Evolutionary conservation across 2,888 invertebrate genomes (phyloP), one percentile per base, ranked within the genome.

Genomic region (Thereva unica): DNA sequence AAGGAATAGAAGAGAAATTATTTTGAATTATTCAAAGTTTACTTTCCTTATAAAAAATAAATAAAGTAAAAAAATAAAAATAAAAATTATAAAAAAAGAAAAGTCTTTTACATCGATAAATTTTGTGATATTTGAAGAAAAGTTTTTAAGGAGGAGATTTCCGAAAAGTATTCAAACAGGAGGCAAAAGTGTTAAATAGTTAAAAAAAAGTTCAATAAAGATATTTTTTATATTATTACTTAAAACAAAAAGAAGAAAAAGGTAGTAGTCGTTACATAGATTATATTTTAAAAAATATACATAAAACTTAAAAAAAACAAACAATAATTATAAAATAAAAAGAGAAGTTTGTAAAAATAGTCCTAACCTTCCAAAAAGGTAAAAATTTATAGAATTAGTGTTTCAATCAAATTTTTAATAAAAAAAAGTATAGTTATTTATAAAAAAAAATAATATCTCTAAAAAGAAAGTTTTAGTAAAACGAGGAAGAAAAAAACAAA

Each of bases 61-160:
- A 49, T 12, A 49, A 49, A 53, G 3, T 12, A 57, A 45, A 41
- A 55, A 55, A 64, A 52, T 8, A 68, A 68, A 50, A 45, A 55
- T 44, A 23, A 57, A 45, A 54, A 38, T 55, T 56, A n/a, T 66
- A 41, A 56, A 42, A n/a, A 57, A 41, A 35, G 49, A 5, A 38
- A 44, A 35, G 63, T 67, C 67, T 67, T 67, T 65, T 68, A 71
- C 71, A 71, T 71, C 71, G 71, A 71, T 69, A 65, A 68, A 71
- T 69, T 71, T 70, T 71, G 71, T 71, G 71, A 71, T 71, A 71
- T 70, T 52, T 67, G 38, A 53, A 61, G 49, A 40, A 63, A 66
- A 57, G 57, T 47, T 49, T 67, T 44, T 57, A 50, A 61, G 37
- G 49, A 54, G 42, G 34, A 59, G 35, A 10, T 59, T 59, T 59